phyloP scores from a whole-genome alignment of 2,888 invertebrate species.

The Cataglyphis altisquamis region DNA sequence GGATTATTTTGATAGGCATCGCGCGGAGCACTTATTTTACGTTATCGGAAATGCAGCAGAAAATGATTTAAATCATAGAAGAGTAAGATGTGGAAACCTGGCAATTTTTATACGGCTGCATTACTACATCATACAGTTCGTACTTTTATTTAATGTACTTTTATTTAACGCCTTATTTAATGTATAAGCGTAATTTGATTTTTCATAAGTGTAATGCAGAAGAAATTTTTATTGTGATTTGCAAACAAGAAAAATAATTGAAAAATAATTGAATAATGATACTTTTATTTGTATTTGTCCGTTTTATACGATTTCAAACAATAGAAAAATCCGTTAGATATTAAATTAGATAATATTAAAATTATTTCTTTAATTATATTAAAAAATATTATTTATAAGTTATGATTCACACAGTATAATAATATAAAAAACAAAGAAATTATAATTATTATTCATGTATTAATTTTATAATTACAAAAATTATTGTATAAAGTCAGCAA shows the following conservation, averaged over 20 bases:
- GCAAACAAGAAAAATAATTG: background rate
- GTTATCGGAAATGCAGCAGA: background rate
- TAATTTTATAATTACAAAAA: background rate
- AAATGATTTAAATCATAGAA: background rate
- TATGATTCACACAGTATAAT: background rate
- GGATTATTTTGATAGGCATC: conserved; percentile 25
- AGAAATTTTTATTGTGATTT: background rate
- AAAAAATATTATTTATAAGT: background rate
- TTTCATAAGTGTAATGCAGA: background rate
- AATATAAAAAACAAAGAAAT: background rate
- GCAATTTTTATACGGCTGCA: conserved; percentile 1
- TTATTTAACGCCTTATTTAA: background rate
- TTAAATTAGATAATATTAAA: no score
- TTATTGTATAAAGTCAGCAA: background rate
- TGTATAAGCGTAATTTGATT: background rate
- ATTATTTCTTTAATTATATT: background rate
- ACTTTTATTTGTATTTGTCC: background rate
- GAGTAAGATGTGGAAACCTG: background rate
- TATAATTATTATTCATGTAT: background rate
- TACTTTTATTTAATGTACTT: conserved; percentile 4
- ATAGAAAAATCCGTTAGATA: background rate
- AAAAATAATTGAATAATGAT: background rate
- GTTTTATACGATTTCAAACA: no score
- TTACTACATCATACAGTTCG: conserved; percentile 40
- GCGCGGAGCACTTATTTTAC: conserved; percentile 22